phyloP scores from a whole-genome alignment of 2,888 invertebrate species.

The Bibio marci region DNA sequence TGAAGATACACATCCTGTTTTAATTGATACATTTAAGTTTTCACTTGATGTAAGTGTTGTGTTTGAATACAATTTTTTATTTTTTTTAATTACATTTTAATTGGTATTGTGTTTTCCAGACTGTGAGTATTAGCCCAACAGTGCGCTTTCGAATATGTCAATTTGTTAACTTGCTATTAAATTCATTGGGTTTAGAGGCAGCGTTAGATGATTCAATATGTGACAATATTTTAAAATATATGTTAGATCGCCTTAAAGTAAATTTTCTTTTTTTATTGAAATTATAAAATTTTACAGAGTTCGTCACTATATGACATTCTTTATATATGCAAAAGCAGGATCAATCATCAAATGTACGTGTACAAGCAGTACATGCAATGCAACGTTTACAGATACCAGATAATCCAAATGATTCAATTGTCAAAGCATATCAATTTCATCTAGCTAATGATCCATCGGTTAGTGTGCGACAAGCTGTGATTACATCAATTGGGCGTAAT shows the following conservation, averaged over 20 bases:
- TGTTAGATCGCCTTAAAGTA: conserved; percentile 44
- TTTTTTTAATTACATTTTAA: conserved; percentile 3
- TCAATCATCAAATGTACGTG: conserved; percentile 54
- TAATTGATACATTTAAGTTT: conserved; percentile 20
- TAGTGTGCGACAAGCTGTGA: conserved; percentile 52
- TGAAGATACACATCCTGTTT: conserved; percentile 26
- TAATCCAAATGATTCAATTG: conserved; percentile 56
- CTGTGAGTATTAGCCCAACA: conserved; percentile 31
- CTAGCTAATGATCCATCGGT: conserved; percentile 57
- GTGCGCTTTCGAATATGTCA: conserved; percentile 61
- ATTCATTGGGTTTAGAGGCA: conserved; percentile 56
- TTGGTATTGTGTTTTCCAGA: conserved; percentile 16
- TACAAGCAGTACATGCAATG: conserved; percentile 62
- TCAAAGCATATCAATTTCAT: conserved; percentile 52
- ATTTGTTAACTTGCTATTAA: conserved; percentile 56
- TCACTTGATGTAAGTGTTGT: conserved; percentile 17
- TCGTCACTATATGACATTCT: too few relatives aligned
- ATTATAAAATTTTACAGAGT: not conserved
- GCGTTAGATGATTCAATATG: conserved; percentile 60
- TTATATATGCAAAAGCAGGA: too few relatives aligned
- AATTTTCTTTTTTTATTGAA: conserved; percentile 9
- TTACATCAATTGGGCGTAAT: conserved; percentile 57
- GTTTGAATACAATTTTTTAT: not conserved
- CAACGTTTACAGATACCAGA: conserved; percentile 64
- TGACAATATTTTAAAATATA: conserved; percentile 48